Conservation (phyloP, 2,113 vertebrate species). For the Heloderma charlesbogerti region DNA sequence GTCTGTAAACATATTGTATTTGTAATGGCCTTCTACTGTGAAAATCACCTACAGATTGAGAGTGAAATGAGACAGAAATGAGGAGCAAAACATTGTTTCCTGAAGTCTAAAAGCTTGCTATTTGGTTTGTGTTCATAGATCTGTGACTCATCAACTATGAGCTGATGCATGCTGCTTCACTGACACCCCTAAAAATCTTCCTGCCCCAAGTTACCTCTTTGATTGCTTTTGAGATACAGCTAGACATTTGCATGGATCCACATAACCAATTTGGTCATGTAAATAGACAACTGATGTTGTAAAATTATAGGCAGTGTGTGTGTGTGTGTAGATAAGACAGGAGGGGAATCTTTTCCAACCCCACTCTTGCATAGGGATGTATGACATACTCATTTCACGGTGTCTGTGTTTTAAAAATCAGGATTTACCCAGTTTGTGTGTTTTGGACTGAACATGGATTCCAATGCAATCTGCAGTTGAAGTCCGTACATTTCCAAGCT, state of each 20-base stretch:
- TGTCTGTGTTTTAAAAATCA: too few species aligned
- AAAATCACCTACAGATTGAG: constrained; percentile 4
- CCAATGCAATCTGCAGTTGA: too few species aligned
- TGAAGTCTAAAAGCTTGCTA: background rate
- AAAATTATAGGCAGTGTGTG: too few species aligned
- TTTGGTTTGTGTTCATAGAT: background rate
- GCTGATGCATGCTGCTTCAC: background rate
- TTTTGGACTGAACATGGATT: too few species aligned
- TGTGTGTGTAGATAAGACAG: too few species aligned
- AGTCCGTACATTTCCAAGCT: too few species aligned
- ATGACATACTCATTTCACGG: too few species aligned
- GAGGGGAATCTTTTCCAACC: too few species aligned
- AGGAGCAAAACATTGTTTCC: background rate
- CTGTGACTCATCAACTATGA: background rate
- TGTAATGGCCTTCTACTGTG: constrained; percentile 7
- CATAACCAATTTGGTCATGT: background rate
- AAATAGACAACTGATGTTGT: background rate
- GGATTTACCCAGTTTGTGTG: too few species aligned
- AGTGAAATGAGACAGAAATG: constrained; percentile 18
- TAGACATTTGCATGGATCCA: background rate
- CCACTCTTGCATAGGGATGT: too few species aligned
- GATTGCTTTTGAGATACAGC: background rate
- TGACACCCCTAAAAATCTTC: background rate
- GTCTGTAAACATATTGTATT: constrained; percentile 4
- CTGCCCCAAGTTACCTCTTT: background rate